These are phyloP conservation scores for Spilarctia lutea DNA, from an alignment of 2,888 invertebrate genomes.

Conservation along the genomic window DNA sequence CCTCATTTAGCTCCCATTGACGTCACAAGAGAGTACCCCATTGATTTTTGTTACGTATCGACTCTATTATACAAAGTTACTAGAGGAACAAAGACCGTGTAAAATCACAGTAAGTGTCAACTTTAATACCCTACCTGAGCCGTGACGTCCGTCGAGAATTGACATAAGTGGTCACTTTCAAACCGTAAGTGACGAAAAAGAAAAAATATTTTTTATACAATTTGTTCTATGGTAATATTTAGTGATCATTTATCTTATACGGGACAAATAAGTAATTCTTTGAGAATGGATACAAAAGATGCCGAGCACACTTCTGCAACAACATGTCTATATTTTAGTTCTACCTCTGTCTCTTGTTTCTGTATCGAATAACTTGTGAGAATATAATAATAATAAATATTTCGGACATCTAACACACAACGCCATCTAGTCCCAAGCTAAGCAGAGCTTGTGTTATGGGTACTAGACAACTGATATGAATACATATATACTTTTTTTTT, in stretches of 20 bases:
- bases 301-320: neutral
- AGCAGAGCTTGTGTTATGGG: too few species aligned
- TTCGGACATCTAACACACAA: too few species aligned
- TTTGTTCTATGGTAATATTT: neutral
- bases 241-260: neutral
- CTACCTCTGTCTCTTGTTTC: neutral
- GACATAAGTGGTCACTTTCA: neutral
- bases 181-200: neutral
- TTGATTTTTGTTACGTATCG: neutral
- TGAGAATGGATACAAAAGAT: neutral
- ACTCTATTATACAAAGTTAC: neutral
- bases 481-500: too few species aligned
- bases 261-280: neutral
- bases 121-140: neutral
- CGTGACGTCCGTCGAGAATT: neutral
- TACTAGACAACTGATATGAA: too few species aligned
- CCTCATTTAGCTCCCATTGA: neutral
- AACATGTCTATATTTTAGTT: neutral
- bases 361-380: neutral
- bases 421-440: too few species aligned
- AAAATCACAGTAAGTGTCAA: neutral
- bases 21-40: neutral
- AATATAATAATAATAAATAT: too few species aligned
- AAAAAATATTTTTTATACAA: neutral
- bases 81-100: neutral